Base-by-base conservation (phyloP, 2,113 vertebrate species). In the Abramis brama region DNA sequence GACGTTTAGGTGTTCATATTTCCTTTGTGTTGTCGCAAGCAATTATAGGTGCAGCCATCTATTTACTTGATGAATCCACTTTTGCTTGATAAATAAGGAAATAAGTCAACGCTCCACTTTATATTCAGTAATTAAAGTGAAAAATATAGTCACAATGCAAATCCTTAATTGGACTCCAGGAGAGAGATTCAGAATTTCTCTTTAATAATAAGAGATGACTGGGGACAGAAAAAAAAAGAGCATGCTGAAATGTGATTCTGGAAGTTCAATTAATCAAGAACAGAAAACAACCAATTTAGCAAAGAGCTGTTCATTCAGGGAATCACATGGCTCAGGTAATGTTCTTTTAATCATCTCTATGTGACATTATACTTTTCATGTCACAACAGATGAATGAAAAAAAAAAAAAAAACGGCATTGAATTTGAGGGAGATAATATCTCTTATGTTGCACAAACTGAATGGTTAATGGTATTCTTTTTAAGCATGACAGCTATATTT, bases 161-260 rank as follows among this genome's bases (percentile, higher is more conserved):
- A 98, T 98, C 98, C 97, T 98, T 99, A 99, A 99, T 99, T 99
- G 98, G 98, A 97, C 98, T 98, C 98, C 98, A 96, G 95, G 97
- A 97, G 98, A 97, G 98, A 98, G 97, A 98, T 97, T 96, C 95
- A 96, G 96, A 98, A 98, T 98, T 96, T 97, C 96, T 98, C 97
- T 98, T 99, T 98, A 97, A 98, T 98, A 99, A 99, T 97, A 97
- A 96, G 96, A 96, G 97, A 98, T 98, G 98, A 98, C 97, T 97
- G 94, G 96, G 96, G 96, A 97, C 97, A 96, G 6, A 21, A 96
- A 96, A 97, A 98, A 97, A 97, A 98, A 98, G 98, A 98, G 97
- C 96, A 93, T 93, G 96, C 95, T 97, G 97, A 99, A 97, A 97
- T 97, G 97, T 97, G 96, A 96, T 95, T 90, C 95, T 94, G 94